These are phyloP conservation scores for Hedychridium roseum DNA, from an alignment of 2,888 invertebrate genomes.

Conservation along the genomic window DNA sequence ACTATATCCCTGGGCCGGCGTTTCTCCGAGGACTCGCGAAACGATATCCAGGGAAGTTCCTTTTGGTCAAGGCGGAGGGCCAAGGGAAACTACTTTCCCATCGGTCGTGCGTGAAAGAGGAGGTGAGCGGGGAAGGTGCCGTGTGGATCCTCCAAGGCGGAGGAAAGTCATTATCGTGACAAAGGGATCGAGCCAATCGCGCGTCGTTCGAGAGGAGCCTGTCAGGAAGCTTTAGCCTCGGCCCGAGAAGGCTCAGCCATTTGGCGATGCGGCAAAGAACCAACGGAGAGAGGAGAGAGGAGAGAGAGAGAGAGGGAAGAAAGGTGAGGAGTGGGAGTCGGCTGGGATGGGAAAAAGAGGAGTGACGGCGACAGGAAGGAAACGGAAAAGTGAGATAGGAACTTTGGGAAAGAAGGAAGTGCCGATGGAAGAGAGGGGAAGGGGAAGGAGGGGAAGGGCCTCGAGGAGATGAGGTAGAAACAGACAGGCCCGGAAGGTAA, in stretches of 20 bases:
- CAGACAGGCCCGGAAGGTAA: no score
- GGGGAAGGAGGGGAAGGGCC: no score
- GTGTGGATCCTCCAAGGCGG: no score
- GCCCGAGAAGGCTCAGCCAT: constrained; percentile 22
- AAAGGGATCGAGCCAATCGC: constrained; percentile 40
- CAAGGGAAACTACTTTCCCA: not conserved
- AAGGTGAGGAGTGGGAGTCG: not conserved
- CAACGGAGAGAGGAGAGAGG: not conserved
- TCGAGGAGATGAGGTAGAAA: no score
- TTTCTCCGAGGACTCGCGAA: no score
- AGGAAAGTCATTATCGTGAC: constrained; percentile 41
- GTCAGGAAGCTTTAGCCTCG: constrained; percentile 26
- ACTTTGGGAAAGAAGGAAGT: no score
- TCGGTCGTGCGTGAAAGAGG: constrained; percentile 8
- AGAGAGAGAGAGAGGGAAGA: not conserved
- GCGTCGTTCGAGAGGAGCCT: constrained; percentile 24
- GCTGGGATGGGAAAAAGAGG: not conserved
- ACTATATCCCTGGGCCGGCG: no score
- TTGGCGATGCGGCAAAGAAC: constrained; percentile 8
- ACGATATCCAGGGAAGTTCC: no score
- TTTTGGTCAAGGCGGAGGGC: no score
- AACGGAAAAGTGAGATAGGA: no score
- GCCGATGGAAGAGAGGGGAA: no score
- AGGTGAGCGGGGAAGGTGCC: constrained; percentile 8
- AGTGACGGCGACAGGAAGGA: no score